Percentiles rank a stretch among this genome's conserved stretches.
Conservation (phyloP, 1,140 invertebrate species). For the Archegozetes longisetosus region DNA sequence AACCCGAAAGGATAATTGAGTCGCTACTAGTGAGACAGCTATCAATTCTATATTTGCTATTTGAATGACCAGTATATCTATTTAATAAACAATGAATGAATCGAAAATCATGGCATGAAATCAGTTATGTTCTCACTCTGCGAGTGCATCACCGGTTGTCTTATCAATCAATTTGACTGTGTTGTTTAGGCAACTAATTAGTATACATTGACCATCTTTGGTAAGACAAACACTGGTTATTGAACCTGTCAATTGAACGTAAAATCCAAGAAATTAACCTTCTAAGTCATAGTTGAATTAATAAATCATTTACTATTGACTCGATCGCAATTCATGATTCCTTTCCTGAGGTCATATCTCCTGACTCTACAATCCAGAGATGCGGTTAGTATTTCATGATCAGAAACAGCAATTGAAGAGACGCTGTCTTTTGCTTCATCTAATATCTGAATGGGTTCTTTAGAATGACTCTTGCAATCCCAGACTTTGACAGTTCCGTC, state of each 20-base stretch:
- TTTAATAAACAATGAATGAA: neutral
- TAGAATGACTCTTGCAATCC: constrained; percentile 56
- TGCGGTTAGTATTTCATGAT: constrained; percentile 74
- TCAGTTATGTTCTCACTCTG: constrained; percentile 33
- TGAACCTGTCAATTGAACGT: constrained; percentile 6
- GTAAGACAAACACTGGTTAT: constrained; percentile 42
- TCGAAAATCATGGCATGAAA: neutral
- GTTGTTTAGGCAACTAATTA: constrained; percentile 64
- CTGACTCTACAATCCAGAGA: constrained; percentile 77
- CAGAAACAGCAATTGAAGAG: constrained; percentile 62
- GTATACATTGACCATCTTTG: constrained; percentile 65
- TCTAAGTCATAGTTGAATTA: neutral
- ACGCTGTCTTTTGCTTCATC: constrained; percentile 86
- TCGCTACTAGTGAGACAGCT: constrained; percentile 64
- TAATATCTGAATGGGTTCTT: constrained; percentile 59
- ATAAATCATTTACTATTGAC: neutral
- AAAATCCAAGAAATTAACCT: neutral
- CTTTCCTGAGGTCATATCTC: constrained; percentile 75
- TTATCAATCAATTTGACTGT: constrained; percentile 74
- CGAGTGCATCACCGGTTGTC: constrained; percentile 59
- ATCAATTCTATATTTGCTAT: constrained; percentile 64
- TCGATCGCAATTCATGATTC: constrained; percentile 38
- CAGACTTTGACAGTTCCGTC: constrained; percentile 81
- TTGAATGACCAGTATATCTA: constrained; percentile 46
- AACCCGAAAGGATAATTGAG: constrained; percentile 67